Evolutionary conservation across 2,797 vertebrate species (phyloP), one percentile per base, ranked within the genome.

Genomic region (Poeciliopsis presidionis): DNA sequence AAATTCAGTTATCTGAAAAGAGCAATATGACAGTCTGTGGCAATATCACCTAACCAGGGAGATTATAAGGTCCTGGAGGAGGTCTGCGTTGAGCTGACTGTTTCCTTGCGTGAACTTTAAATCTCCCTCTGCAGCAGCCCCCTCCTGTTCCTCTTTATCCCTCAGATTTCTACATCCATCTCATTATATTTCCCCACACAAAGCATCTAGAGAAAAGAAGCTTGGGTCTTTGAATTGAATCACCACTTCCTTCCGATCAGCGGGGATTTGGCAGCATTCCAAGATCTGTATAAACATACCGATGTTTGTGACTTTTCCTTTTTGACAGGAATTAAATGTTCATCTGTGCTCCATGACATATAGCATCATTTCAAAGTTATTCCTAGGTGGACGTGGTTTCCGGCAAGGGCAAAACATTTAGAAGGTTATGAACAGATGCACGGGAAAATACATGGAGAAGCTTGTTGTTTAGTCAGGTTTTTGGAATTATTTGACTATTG

Each of bases 101-200:
- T 72, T 78, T 77, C 77, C 72, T 79, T 53, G 59, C 57, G 74
- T 88, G 82, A 90, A 91, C 90, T 91, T 91, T 88, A 89, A 90
- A 90, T 91, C 91, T 90, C 78, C 69, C 71, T 57, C 43, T 76
- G 74, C 83, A 81, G 75, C 74, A 74, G 46, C 69, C 83, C 63
- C 63, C 63, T 67, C 63, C 63, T 67, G 63, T 59, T 59, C 65
- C 72, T 87, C 43, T 77, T 63, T 83, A 91, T 86, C 88, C 83
- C 83, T 53, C 83, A 86, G 88, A 89, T 90, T 89, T 87, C 85
- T 82, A 91, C 79, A 80, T 84, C 82, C 77, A 80, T 80, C 77
- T 83, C 75, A 81, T 90, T 88, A 81, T 88, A 71, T 89, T 89
- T 75, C 79, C 75, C 70, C 81, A 67, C 90, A 91, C 89, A 91